Base-by-base conservation (phyloP, 2,113 vertebrate species). In the Tychaedon coryphoeus region DNA sequence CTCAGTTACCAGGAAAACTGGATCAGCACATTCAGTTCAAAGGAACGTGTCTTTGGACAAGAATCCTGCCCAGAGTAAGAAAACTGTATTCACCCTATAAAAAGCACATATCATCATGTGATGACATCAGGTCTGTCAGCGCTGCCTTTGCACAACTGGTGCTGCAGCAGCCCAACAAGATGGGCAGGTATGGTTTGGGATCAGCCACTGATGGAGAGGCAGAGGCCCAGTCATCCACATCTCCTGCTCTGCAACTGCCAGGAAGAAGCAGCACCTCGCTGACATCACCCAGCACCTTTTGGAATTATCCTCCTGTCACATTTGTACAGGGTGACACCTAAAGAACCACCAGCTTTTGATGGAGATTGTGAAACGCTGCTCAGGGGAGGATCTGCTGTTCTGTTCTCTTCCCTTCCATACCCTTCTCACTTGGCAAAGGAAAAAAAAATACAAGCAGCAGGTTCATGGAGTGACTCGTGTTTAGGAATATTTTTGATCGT, bases 81-180 rank as follows among this genome's bases (percentile, higher is more conserved):
- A 93, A 95, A 92, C 48, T 42, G n/a, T 53, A 31, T 31, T 53
- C 51, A 50, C 34, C 31, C 28, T 70, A 9, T 26, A 71, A 94
- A 82, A 92, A 77, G 60, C 77, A 50, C 9, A 47, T 16, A 54
- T 34, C 62, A 71, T 43, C 79, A 11, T 73, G 45, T 57, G 87
- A 61, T 81, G 93, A 94, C 74, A 82, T 88, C 92, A 43, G 84
- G 85, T 58, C 92, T 88, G 93, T 90, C 94, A 86, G 57, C 17
- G 2, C 60, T 67, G 74, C 88, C 90, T 58, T 12, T 7, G 61
- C 91, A 86, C 86, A 45, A 31, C 62, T 5, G 2, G 47, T 4
- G 7, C 67, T 58, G 79, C 83, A 72, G 78, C 77, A 88, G 90
- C 36, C 74, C 51, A 50, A 47, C 85, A 6, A 45, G 87, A 88